phyloP scores from a whole-genome alignment of 1,140 invertebrate species.

The Mercenaria mercenaria region DNA sequence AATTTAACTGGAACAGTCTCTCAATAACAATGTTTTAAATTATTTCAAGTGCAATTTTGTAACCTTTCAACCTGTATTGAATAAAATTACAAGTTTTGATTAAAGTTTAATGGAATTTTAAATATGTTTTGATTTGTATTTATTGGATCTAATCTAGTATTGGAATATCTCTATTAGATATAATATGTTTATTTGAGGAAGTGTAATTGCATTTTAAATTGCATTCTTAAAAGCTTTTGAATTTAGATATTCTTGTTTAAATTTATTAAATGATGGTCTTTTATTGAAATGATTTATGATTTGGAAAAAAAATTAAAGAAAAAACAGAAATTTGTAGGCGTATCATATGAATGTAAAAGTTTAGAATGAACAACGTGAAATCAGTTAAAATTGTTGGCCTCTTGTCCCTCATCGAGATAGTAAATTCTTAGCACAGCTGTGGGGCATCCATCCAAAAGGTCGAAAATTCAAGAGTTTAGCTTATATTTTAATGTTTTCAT shows the following conservation, averaged over 20 bases:
- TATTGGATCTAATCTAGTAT: slow-evolving; percentile 38
- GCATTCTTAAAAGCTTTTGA: not conserved
- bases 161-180: slow-evolving; percentile 15
- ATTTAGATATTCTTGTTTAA: not conserved
- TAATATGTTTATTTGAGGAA: slow-evolving; percentile 55
- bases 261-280: not conserved
- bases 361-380: too few species aligned
- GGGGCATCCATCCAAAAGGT: too few species aligned
- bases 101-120: slow-evolving; percentile 17
- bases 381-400: too few species aligned
- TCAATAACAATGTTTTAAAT: not conserved
- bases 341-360: too few species aligned
- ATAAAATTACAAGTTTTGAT: slow-evolving; percentile 48
- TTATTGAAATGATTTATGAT: not conserved
- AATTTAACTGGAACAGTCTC: not conserved
- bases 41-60: slow-evolving; percentile 17
- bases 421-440: too few species aligned
- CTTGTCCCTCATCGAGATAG: too few species aligned
- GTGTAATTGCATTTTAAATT: slow-evolving; percentile 9
- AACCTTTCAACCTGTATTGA: slow-evolving; percentile 38
- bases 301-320: too few species aligned
- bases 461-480: too few species aligned
- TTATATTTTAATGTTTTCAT: too few species aligned
- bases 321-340: too few species aligned
- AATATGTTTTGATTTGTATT: slow-evolving; percentile 49